Evolutionary conservation across 2,888 invertebrate genomes (phyloP).

Genomic region (Lasioglossum figueresi): DNA sequence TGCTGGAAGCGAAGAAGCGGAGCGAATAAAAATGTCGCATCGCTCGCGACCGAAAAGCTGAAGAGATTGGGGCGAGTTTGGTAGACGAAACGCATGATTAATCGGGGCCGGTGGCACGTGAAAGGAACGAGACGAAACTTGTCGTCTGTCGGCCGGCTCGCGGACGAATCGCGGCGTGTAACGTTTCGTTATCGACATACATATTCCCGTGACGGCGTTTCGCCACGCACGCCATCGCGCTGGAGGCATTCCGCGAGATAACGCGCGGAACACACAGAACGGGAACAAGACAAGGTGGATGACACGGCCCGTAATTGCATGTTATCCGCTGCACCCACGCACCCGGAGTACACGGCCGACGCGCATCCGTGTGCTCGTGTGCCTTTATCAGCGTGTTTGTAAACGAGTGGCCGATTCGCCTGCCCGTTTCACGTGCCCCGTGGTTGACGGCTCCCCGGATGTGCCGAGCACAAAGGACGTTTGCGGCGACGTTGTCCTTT

Average conservation of each 20-base stretch:
- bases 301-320: constrained; percentile 83
- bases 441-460: constrained; percentile 61
- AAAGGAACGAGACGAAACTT: constrained; percentile 12
- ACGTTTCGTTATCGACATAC: constrained; percentile 75
- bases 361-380: constrained; percentile 31
- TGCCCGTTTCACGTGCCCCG: constrained; percentile 68
- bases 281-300: constrained; percentile 82
- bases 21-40: not conserved
- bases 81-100: constrained; percentile 2
- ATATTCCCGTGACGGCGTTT: constrained; percentile 71
- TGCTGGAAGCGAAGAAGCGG: not conserved
- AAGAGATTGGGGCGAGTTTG: not conserved
- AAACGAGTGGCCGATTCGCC: constrained; percentile 65
- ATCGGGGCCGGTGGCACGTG: constrained; percentile 14
- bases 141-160: not conserved
- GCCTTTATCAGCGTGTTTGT: constrained; percentile 55
- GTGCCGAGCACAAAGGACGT: constrained; percentile 61
- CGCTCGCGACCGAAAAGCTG: not conserved
- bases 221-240: constrained; percentile 71
- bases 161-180: constrained; percentile 37
- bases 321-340: constrained; percentile 77
- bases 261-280: constrained; percentile 76
- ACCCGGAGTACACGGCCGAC: constrained; percentile 39
- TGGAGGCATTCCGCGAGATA: constrained; percentile 79
- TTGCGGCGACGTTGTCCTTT: constrained; percentile 54